These are phyloP conservation scores for Reinhardtius hippoglossoides DNA, from an alignment of 2,113 vertebrate species.

Conservation along the genomic window DNA sequence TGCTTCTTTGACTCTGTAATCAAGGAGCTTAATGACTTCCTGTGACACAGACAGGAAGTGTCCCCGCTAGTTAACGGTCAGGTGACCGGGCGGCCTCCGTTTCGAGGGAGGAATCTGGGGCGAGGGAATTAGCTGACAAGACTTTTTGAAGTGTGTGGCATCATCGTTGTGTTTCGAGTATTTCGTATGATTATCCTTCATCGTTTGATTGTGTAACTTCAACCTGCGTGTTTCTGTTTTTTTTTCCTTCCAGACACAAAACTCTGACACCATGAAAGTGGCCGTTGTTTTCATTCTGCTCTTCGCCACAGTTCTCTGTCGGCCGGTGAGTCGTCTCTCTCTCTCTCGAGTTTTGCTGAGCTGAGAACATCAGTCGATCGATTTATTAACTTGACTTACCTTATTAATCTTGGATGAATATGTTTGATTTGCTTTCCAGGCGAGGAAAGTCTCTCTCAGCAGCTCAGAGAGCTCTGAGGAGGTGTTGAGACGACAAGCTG, in stretches of 20 bases:
- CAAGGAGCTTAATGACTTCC: conserved; percentile 56
- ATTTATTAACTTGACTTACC: background rate
- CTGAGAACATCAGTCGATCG: background rate
- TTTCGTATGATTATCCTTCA: conserved; percentile 21
- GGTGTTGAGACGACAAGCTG: conserved; percentile 59
- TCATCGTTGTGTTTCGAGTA: background rate
- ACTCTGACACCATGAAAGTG: conserved; percentile 79
- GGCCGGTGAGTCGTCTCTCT: conserved; percentile 73
- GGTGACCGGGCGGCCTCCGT: no score
- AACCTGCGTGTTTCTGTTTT: conserved; percentile 25
- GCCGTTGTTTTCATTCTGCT: conserved; percentile 80
- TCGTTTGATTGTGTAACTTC: conserved; percentile 15
- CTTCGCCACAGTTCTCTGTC: conserved; percentile 79
- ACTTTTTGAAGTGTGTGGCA: background rate
- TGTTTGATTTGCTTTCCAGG: conserved; percentile 57
- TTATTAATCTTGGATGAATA: no score
- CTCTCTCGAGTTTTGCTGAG: background rate
- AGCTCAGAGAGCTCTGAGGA: conserved; percentile 84
- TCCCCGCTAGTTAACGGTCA: conserved; percentile 5
- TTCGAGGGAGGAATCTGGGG: no score
- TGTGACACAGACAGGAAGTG: conserved; percentile 27
- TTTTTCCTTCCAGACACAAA: conserved; percentile 53
- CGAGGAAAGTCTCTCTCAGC: conserved; percentile 63
- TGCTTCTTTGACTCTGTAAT: conserved; percentile 52
- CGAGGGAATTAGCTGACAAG: no score